Conservation (phyloP, 2,113 vertebrate species). For the Stomatorhinus ivindoensis region DNA sequence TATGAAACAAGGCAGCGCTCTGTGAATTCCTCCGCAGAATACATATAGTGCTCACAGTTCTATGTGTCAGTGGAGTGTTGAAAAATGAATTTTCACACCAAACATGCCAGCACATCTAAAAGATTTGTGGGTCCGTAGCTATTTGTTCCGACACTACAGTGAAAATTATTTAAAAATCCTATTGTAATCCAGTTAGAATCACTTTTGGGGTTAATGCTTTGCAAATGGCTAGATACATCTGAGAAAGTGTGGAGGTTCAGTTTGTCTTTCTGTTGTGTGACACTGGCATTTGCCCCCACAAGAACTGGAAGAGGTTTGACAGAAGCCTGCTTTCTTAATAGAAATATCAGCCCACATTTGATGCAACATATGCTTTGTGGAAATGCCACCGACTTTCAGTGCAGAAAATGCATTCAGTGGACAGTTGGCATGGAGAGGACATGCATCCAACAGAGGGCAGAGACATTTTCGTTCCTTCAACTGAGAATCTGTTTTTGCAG, state of each 20-base stretch:
- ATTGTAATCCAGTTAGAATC: background rate
- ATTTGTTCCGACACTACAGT: background rate
- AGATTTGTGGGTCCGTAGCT: background rate
- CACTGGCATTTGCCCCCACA: background rate
- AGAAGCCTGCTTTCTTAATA: background rate
- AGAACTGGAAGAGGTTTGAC: background rate
- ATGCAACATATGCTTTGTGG: background rate
- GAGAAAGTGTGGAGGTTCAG: background rate
- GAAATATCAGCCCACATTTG: background rate
- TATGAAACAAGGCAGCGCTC: background rate
- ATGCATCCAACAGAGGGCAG: background rate
- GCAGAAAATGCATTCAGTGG: background rate
- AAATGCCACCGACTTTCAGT: background rate
- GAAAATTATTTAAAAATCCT: background rate
- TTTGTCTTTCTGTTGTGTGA: background rate
- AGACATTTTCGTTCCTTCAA: background rate
- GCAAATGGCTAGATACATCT: background rate
- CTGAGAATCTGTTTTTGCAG: constrained; percentile 2
- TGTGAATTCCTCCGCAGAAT: background rate
- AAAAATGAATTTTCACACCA: background rate
- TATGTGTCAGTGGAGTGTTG: background rate
- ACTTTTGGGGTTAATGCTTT: background rate
- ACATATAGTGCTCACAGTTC: background rate
- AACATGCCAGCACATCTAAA: background rate
- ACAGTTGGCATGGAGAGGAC: background rate